Conservation (phyloP, 2,113 vertebrate species). For the Columbina picui region DNA sequence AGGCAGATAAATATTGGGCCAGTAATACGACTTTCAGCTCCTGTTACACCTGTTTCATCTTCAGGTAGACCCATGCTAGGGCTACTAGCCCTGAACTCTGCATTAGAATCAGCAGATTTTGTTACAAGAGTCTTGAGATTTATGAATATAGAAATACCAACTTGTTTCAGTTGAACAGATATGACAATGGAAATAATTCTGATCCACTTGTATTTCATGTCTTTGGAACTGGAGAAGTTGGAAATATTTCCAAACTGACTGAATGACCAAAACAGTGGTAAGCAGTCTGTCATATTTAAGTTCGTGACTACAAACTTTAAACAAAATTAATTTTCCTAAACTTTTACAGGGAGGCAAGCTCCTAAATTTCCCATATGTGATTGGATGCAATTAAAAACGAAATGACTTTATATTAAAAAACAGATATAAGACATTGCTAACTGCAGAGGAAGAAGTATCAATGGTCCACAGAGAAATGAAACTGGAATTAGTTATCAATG, state of each 20-base stretch:
- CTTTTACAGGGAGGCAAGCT: background rate
- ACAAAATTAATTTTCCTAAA: background rate
- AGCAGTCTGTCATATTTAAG: background rate
- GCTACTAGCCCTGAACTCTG: background rate
- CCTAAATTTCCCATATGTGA: background rate
- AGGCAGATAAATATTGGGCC: background rate
- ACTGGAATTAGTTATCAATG: background rate
- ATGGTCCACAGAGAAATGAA: background rate
- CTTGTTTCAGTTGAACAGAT: background rate
- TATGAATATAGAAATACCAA: background rate
- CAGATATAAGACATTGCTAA: background rate
- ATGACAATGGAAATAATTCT: background rate
- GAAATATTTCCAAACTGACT: background rate
- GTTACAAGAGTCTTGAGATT: background rate
- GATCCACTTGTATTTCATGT: background rate
- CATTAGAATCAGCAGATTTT: background rate
- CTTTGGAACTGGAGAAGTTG: background rate
- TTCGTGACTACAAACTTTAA: background rate
- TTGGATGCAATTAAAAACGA: background rate
- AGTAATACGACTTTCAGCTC: background rate
- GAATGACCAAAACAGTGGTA: background rate
- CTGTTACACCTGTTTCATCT: background rate
- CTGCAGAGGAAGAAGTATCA: background rate
- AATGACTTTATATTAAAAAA: background rate
- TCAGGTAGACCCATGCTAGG: background rate